Conservation (phyloP, 1,140 invertebrate genomes). For the Ceratina japonica region DNA sequence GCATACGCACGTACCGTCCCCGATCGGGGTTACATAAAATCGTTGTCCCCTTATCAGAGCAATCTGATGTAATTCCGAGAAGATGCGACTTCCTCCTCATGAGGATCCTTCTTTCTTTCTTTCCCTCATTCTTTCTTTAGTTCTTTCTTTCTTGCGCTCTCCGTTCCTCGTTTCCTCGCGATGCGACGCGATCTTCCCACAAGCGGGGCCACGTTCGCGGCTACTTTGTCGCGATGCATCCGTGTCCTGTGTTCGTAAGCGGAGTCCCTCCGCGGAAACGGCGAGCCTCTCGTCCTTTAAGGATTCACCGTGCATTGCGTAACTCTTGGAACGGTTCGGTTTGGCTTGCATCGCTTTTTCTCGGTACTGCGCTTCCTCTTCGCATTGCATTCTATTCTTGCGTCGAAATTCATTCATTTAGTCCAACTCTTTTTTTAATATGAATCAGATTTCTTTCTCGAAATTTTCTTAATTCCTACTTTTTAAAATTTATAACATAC, state of each 20-base stretch:
- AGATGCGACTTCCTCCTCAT: slow-evolving; percentile 55
- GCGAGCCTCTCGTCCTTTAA: slow-evolving; percentile 41
- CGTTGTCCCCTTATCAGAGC: slow-evolving; percentile 46
- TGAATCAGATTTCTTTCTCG: too few relatives aligned
- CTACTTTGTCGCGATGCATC: slow-evolving; percentile 42
- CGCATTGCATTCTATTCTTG: neutral
- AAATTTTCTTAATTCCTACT: too few relatives aligned
- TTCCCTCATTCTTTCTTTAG: too few relatives aligned
- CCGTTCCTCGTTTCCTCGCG: slow-evolving; percentile 2
- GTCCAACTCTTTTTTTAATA: too few relatives aligned
- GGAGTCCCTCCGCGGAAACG: slow-evolving; percentile 36
- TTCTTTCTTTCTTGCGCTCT: neutral
- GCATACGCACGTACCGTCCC: neutral
- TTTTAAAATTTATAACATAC: slow-evolving; percentile 59
- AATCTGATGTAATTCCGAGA: slow-evolving; percentile 49
- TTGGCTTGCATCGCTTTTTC: slow-evolving; percentile 12
- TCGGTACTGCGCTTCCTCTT: neutral
- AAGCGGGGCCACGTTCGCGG: slow-evolving; percentile 37
- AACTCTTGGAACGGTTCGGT: slow-evolving; percentile 33
- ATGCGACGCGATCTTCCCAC: slow-evolving; percentile 40
- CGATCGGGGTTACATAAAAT: slow-evolving; percentile 47
- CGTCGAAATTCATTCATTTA: neutral
- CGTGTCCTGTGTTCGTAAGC: slow-evolving; percentile 33
- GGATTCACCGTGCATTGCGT: slow-evolving; percentile 46
- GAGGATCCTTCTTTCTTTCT: slow-evolving; percentile 35